Percentiles rank a stretch among this genome's conserved stretches.
phyloP scores from a whole-genome alignment of 92 coral and sea anemone species.

The Micromussa lordhowensis region DNA sequence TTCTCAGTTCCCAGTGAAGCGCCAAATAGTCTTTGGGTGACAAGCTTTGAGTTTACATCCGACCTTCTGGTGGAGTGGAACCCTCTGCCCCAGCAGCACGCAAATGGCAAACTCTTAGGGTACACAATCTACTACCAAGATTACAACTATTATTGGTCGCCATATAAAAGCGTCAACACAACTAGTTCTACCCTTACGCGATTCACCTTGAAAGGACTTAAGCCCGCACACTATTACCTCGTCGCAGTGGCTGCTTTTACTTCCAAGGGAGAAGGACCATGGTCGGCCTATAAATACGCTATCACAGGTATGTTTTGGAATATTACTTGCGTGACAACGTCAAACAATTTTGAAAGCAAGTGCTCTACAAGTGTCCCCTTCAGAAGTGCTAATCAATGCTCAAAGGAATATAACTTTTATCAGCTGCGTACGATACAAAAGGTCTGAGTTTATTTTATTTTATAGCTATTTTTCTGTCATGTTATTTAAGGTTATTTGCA shows the following conservation, averaged over 20 bases:
- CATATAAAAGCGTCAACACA: not conserved
- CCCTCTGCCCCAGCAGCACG: not conserved
- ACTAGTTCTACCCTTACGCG: not conserved
- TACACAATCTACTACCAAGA: not conserved
- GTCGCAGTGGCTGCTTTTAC: not conserved
- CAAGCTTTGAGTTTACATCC: not conserved
- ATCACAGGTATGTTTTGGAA: not conserved
- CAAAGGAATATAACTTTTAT: no score
- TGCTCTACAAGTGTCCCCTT: not conserved
- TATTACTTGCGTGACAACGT: not conserved
- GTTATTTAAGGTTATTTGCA: no score
- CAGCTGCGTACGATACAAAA: no score
- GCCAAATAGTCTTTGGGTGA: not conserved
- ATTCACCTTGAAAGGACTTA: not conserved
- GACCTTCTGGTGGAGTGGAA: not conserved
- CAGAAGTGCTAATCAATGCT: not conserved
- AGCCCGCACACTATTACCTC: not conserved
- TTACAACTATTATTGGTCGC: not conserved
- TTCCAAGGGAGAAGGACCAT: not conserved
- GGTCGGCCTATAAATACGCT: not conserved
- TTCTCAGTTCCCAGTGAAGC: constrained; percentile 3
- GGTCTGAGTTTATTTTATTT: no score
- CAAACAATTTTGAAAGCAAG: not conserved
- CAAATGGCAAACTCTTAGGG: not conserved
- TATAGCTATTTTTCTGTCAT: no score